phyloP scores from a whole-genome alignment of 2,797 vertebrate genomes.

The Menidia menidia region DNA sequence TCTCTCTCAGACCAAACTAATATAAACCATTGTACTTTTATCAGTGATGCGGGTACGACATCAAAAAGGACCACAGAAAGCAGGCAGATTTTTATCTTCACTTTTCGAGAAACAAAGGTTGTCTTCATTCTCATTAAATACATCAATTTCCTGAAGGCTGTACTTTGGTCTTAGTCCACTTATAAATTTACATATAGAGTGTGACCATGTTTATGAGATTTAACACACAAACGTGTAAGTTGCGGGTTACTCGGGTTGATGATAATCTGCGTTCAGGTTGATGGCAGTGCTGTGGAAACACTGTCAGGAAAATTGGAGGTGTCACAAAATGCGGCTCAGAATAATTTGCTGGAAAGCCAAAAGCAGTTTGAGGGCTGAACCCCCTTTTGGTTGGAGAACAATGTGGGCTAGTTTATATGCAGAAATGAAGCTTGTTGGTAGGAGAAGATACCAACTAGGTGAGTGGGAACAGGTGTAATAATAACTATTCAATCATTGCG shows the following conservation, averaged over 20 bases:
- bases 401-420: background rate
- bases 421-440: slow-evolving; percentile 11
- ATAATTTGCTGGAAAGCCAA: slow-evolving; percentile 31
- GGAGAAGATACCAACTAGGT: slow-evolving; percentile 7
- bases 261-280: slow-evolving; percentile 29
- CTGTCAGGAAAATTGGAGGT: slow-evolving; percentile 35
- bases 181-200: slow-evolving; percentile 34
- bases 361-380: background rate
- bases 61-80: slow-evolving; percentile 40
- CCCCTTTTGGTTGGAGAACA: slow-evolving; percentile 22
- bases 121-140: slow-evolving; percentile 12
- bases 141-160: slow-evolving; percentile 10
- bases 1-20: slow-evolving; percentile 70
- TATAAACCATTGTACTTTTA: slow-evolving; percentile 69
- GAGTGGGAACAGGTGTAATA: background rate
- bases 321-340: slow-evolving; percentile 47
- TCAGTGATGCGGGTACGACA: slow-evolving; percentile 60
- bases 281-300: slow-evolving; percentile 45
- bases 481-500: slow-evolving; percentile 20
- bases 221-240: slow-evolving; percentile 20
- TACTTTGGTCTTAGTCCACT: slow-evolving; percentile 40
- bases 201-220: slow-evolving; percentile 35
- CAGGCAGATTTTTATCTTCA: slow-evolving; percentile 35
- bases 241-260: slow-evolving; percentile 29
- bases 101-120: slow-evolving; percentile 39